phyloP scores from a whole-genome alignment of 2,113 vertebrate species.

The Atherinomorus stipes region DNA sequence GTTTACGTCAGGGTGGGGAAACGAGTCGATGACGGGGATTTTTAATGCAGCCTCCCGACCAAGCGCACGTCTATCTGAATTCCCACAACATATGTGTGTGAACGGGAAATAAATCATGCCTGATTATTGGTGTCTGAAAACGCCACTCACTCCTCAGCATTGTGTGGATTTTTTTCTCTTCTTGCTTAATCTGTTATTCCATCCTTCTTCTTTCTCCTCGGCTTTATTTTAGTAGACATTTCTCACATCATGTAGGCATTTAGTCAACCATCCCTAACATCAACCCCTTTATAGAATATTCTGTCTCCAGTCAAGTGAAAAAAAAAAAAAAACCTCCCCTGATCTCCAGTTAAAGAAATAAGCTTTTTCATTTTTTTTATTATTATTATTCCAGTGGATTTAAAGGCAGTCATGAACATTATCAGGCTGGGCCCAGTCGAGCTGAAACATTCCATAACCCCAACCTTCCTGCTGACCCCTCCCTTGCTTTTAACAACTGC shows the following conservation, averaged over 20 bases:
- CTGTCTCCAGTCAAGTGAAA: slow-evolving; percentile 53
- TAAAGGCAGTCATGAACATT: slow-evolving; percentile 97
- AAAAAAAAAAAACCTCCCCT: slow-evolving; percentile 69
- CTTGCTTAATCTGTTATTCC: slow-evolving; percentile 7
- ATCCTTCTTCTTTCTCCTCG: slow-evolving; percentile 5
- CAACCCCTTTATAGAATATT: slow-evolving; percentile 50
- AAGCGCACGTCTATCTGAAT: slow-evolving; percentile 68
- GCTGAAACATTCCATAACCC: slow-evolving; percentile 99
- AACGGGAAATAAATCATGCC: slow-evolving; percentile 81
- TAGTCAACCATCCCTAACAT: slow-evolving; percentile 61
- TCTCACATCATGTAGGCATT: slow-evolving; percentile 44
- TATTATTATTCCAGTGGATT: slow-evolving; percentile 88
- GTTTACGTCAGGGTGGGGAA: slow-evolving; percentile 79
- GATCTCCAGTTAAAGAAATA: slow-evolving; percentile 72
- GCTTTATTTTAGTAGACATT: slow-evolving; percentile 35
- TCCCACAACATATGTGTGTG: slow-evolving; percentile 82
- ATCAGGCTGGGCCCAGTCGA: slow-evolving; percentile 97
- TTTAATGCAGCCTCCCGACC: slow-evolving; percentile 53
- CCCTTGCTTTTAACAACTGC: slow-evolving; percentile 99
- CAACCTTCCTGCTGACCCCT: slow-evolving; percentile 98
- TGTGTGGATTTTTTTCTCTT: slow-evolving; percentile 20
- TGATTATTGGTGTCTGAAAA: slow-evolving; percentile 78
- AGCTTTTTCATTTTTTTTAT: slow-evolving; percentile 63
- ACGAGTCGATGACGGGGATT: slow-evolving; percentile 74
- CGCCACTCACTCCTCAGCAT: slow-evolving; percentile 57